Conservation (phyloP, 2,888 invertebrate genomes). For the Lissonota sp. region DNA sequence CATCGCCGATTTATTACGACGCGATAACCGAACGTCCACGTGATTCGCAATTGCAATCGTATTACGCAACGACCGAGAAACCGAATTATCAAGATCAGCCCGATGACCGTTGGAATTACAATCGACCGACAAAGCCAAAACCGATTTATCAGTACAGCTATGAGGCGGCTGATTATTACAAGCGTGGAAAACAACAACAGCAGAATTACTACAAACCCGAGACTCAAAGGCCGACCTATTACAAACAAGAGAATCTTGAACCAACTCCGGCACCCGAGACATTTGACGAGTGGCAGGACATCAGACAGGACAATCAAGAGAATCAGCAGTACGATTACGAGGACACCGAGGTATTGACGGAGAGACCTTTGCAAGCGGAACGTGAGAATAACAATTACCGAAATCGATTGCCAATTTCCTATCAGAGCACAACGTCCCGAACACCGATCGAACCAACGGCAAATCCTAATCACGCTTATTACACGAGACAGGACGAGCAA, state of each 20-base stretch:
- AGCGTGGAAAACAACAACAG: slow-evolving; percentile 65
- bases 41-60: slow-evolving; percentile 67
- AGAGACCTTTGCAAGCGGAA: slow-evolving; percentile 57
- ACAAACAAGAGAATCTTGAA: slow-evolving; percentile 63
- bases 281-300: slow-evolving; percentile 75
- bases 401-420: slow-evolving; percentile 43
- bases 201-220: slow-evolving; percentile 61
- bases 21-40: slow-evolving; percentile 68
- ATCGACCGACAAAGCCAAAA: slow-evolving; percentile 82
- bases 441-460: slow-evolving; percentile 84
- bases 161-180: slow-evolving; percentile 86
- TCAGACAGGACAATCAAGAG: slow-evolving; percentile 61
- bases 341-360: slow-evolving; percentile 42
- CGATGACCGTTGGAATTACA: slow-evolving; percentile 66
- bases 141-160: slow-evolving; percentile 91
- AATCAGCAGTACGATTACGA: slow-evolving; percentile 71
- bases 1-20: slow-evolving; percentile 75
- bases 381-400: slow-evolving; percentile 24
- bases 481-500: slow-evolving; percentile 88
- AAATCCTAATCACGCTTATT: slow-evolving; percentile 87
- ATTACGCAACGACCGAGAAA: slow-evolving; percentile 72
- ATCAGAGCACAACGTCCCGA: slow-evolving; percentile 77
- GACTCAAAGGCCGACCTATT: slow-evolving; percentile 36
- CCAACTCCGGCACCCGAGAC: slow-evolving; percentile 68
- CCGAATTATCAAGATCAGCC: slow-evolving; percentile 57